A percentile compares a stretch with the other conserved stretches of the same genome.
Conservation (phyloP, 2,113 vertebrate genomes). For the Formicarius rufipectus region DNA sequence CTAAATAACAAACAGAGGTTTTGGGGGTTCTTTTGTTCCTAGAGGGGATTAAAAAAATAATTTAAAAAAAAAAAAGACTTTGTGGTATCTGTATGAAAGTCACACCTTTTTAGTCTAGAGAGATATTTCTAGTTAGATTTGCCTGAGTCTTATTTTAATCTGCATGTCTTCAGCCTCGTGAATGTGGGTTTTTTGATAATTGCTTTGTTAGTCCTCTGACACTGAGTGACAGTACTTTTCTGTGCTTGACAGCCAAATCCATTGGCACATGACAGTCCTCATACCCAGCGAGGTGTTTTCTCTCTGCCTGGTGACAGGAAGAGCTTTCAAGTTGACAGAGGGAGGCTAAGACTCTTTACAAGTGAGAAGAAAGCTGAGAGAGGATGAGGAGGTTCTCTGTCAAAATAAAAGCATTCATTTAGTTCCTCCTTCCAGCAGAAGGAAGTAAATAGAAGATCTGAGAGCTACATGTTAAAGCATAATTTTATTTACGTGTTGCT, state of each 20-base stretch:
- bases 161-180: conserved; percentile 52
- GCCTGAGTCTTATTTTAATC: conserved; percentile 57
- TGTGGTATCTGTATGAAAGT: not conserved
- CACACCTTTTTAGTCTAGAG: not conserved
- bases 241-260: conserved; percentile 77
- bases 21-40: not conserved
- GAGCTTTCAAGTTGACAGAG: conserved; percentile 75
- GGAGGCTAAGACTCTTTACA: conserved; percentile 63
- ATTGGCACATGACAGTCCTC: conserved; percentile 70
- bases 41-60: too few relatives aligned
- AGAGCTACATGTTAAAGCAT: conserved; percentile 39
- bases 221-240: conserved; percentile 77
- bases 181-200: conserved; percentile 71
- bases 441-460: conserved; percentile 33
- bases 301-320: conserved; percentile 77
- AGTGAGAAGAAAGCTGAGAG: conserved; percentile 74
- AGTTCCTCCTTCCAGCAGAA: conserved; percentile 28
- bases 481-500: conserved; percentile 44
- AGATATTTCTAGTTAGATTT: conserved; percentile 29
- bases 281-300: conserved; percentile 65
- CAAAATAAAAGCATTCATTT: conserved; percentile 76
- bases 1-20: not conserved
- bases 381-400: conserved; percentile 58
- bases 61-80: not conserved
- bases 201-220: conserved; percentile 78